A percentile compares a stretch with the other conserved stretches of the same genome.
phyloP scores from a whole-genome alignment of 2,797 vertebrate genomes.

The Hemitrygon akajei region DNA sequence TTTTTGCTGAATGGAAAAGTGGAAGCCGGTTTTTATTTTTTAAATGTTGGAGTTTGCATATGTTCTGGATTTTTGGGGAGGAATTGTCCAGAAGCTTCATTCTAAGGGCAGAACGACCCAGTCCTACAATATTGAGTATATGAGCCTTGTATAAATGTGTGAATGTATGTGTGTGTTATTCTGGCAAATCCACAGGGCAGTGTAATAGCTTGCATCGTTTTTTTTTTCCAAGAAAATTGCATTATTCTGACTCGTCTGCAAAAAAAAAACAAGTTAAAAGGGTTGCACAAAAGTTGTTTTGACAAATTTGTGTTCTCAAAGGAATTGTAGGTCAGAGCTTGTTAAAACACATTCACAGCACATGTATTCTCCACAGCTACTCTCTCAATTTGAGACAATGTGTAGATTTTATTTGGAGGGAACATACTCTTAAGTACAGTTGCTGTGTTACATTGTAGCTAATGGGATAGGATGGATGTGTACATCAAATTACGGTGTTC shows the following conservation, averaged over 20 bases:
- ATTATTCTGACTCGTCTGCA: background rate
- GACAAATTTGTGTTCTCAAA: background rate
- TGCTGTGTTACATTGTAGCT: background rate
- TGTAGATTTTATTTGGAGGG: background rate
- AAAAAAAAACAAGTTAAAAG: background rate
- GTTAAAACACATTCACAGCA: background rate
- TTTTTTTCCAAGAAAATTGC: background rate
- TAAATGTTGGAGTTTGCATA: slow-evolving; percentile 5
- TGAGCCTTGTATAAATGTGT: background rate
- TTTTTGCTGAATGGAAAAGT: background rate
- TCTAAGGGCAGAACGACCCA: background rate
- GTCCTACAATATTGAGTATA: background rate
- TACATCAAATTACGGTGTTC: background rate
- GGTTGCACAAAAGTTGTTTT: background rate
- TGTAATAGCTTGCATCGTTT: background rate
- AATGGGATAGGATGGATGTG: background rate
- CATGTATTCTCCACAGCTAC: background rate
- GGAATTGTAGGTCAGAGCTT: background rate
- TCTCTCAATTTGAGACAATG: background rate
- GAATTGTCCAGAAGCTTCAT: background rate
- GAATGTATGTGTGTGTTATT: background rate
- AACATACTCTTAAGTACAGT: background rate
- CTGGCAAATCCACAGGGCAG: background rate
- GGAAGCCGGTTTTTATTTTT: background rate
- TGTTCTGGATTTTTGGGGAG: background rate